phyloP scores from a whole-genome alignment of 2,888 invertebrate genomes.

The Cantharis nigra region DNA sequence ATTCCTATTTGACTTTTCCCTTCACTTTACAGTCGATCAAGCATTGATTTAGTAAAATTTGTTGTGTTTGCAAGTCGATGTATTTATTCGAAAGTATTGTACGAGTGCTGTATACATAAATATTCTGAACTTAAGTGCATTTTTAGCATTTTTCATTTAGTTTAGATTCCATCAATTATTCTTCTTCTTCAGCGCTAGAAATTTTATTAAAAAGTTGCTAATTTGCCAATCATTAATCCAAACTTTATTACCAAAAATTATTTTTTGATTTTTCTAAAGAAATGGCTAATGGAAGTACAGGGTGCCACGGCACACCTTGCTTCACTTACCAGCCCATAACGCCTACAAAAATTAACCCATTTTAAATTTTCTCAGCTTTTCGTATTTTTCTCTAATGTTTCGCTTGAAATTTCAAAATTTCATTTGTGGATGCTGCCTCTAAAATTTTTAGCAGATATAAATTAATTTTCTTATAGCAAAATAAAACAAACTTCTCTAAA shows the following conservation, averaged over 20 bases:
- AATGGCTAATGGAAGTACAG: background rate
- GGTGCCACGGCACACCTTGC: background rate
- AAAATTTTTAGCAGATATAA: too few relatives aligned
- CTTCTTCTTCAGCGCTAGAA: background rate
- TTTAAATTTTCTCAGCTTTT: too few relatives aligned
- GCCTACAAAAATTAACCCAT: background rate
- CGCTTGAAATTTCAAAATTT: too few relatives aligned
- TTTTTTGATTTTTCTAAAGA: background rate
- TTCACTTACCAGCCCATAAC: background rate
- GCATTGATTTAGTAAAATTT: slow-evolving; percentile 11
- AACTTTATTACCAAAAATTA: background rate
- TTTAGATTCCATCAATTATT: slow-evolving; percentile 2
- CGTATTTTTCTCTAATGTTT: too few relatives aligned
- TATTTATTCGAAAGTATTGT: background rate
- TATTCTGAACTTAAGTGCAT: slow-evolving; percentile 18
- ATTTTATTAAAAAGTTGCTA: too few relatives aligned
- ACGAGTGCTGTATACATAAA: slow-evolving; percentile 14
- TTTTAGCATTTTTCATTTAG: slow-evolving; percentile 24
- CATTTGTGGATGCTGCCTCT: too few relatives aligned
- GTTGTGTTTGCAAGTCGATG: slow-evolving; percentile 1
- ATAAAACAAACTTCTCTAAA: too few relatives aligned
- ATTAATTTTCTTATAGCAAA: too few relatives aligned
- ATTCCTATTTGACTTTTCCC: slow-evolving; percentile 53
- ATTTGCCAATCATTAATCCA: background rate
- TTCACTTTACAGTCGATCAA: slow-evolving; percentile 53